Percentiles rank a stretch among this genome's conserved stretches.
These are phyloP conservation scores for Drosophila aff. DNA, from an alignment of 1,140 invertebrate species.

Conservation along the genomic window DNA sequence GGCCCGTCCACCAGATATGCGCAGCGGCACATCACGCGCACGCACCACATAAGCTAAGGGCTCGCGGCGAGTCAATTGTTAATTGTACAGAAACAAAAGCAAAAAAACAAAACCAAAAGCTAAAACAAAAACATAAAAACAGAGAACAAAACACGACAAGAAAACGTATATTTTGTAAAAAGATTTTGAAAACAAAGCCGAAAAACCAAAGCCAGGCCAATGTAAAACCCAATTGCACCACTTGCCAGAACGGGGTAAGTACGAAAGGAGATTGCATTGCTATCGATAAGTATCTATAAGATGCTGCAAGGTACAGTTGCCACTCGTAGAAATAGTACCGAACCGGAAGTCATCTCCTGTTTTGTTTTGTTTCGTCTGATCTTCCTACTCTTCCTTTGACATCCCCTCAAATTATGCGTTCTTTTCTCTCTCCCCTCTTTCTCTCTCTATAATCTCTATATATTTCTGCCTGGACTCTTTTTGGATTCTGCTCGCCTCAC, in stretches of 20 bases:
- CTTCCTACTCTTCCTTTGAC: slow-evolving; percentile 12
- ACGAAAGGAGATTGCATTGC: slow-evolving; percentile 12
- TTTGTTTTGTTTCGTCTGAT: slow-evolving; percentile 8
- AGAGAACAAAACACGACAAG: slow-evolving; percentile 48
- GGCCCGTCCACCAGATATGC: slow-evolving; percentile 82
- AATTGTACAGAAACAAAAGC: slow-evolving; percentile 44
- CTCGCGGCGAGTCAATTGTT: slow-evolving; percentile 48
- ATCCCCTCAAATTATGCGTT: slow-evolving; percentile 56
- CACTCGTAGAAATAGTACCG: slow-evolving; percentile 31
- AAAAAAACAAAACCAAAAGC: slow-evolving; percentile 24
- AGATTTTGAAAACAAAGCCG: slow-evolving; percentile 58
- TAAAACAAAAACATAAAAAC: slow-evolving; percentile 8
- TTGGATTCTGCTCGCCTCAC: slow-evolving; percentile 65
- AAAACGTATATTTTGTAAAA: slow-evolving; percentile 75
- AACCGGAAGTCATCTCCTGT: slow-evolving; percentile 8
- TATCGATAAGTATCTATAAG: slow-evolving; percentile 13
- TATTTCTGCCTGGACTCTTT: slow-evolving; percentile 40
- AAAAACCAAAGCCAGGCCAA: slow-evolving; percentile 27
- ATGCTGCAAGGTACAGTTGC: slow-evolving; percentile 40
- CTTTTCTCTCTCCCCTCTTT: slow-evolving; percentile 56
- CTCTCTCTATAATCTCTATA: slow-evolving; percentile 37
- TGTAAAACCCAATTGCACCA: slow-evolving; percentile 41
- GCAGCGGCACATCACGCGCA: slow-evolving; percentile 78
- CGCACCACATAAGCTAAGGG: slow-evolving; percentile 82
- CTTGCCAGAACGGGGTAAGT: slow-evolving; percentile 59